Evolutionary conservation across 2,113 vertebrate species (phyloP), one percentile per base, ranked within the genome.

Genomic region (Varanus komodoensis): DNA sequence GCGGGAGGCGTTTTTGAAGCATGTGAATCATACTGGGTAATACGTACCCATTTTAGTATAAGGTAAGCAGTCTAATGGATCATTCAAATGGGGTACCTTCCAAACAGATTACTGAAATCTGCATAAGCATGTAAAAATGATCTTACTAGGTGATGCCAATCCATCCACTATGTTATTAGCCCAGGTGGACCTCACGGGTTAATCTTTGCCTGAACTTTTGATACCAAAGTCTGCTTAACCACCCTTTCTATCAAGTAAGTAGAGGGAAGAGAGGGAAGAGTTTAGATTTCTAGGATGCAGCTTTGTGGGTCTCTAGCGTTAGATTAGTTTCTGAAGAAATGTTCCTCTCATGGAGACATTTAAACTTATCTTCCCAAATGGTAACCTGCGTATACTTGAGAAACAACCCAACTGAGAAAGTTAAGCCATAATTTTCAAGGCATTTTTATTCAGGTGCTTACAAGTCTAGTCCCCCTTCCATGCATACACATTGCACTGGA

Each of bases 371-470:
- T 74, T 17, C 4, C 32, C 71, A 34, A n/a, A 34, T 17, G n/a
- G 14, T 19, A 17, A 15, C 14, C 71, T n/a, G 34, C 6, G 34
- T 23, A 87, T 80, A 78, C 6, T 9, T 88, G n/a, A 90, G 57
- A 71, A 12, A 32, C n/a, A 5, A 68, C 23, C 15, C 25, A 17
- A 23, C 67, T 87, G 50, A 87, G 3, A 86, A 50, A 34, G 6
- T 54, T 34, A 32, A 69, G n/a, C 5, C 32, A 34, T 21, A 0
- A 44, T 84, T 50, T 71, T 84, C 27, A 48, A 95, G 96, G 94
- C 96, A 94, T 97, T 97, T 97, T 97, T 97, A 93, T 97, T 97
- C 94, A 89, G 93, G 92, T 92, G 94, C 89, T 96, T 97, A 97
- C 95, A 97, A 96, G 91, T 91, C 90, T 96, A 95, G 94, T 91